Evolutionary conservation across 2,113 vertebrate genomes (phyloP).

Genomic region (Centropristis striata): DNA sequence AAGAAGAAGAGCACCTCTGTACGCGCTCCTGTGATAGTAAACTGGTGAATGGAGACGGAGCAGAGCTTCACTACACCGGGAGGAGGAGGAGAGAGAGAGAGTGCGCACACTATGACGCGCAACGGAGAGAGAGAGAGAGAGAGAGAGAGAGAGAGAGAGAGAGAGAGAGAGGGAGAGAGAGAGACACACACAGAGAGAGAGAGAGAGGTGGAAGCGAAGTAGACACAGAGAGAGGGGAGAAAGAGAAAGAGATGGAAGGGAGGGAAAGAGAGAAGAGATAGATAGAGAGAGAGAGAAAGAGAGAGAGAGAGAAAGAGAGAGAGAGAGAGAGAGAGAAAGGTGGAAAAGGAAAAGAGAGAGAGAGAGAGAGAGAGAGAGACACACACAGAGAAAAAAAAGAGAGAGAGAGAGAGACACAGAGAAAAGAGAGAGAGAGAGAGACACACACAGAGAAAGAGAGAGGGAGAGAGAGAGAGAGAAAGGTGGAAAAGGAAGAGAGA

Average conservation of each 20-base stretch:
- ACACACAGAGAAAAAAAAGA: too few relatives aligned
- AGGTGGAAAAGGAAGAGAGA: too few relatives aligned
- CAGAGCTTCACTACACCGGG: slow-evolving; percentile 62
- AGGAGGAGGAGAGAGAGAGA: slow-evolving; percentile 57
- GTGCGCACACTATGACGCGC: slow-evolving; percentile 83
- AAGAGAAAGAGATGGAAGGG: too few relatives aligned
- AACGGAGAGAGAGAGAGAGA: slow-evolving; percentile 23
- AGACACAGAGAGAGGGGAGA: neutral
- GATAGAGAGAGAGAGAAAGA: too few relatives aligned
- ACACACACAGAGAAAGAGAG: too few relatives aligned
- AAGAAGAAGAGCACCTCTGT: slow-evolving; percentile 52
- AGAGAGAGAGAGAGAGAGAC: neutral
- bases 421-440: too few relatives aligned
- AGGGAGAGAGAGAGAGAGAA: too few relatives aligned
- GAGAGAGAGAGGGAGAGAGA: neutral
- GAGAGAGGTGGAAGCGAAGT: neutral
- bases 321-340: neutral
- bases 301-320: neutral
- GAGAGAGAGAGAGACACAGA: too few relatives aligned
- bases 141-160: neutral
- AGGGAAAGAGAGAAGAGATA: too few relatives aligned
- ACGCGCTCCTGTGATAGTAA: slow-evolving; percentile 68
- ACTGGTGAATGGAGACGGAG: slow-evolving; percentile 77
- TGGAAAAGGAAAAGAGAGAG: neutral
- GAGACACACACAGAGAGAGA: neutral